These are phyloP conservation scores for Gonioctena quinquepunctata DNA, from an alignment of 1,140 invertebrate species.

Conservation along the genomic window DNA sequence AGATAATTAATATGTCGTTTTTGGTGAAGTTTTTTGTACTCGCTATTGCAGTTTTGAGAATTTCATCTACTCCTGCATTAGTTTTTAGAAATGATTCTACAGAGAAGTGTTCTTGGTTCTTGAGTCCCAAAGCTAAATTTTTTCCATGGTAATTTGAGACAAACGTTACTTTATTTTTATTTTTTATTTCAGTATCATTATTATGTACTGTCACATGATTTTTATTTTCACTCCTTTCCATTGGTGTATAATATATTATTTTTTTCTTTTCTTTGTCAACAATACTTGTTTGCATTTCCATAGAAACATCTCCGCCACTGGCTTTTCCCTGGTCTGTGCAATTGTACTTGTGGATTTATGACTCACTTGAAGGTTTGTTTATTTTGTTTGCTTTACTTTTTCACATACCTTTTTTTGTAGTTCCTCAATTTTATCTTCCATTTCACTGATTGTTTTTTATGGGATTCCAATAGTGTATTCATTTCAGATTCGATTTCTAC, in stretches of 20 bases:
- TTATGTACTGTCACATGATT: no score
- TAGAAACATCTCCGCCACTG: neutral
- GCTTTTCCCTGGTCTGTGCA: neutral
- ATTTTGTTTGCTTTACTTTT: neutral
- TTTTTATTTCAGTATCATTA: no score
- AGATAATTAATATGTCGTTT: neutral
- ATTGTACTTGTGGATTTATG: neutral
- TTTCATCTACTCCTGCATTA: neutral
- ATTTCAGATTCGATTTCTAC: neutral
- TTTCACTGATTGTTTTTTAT: neutral
- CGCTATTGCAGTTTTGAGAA: neutral
- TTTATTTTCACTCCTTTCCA: no score
- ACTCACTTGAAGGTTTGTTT: neutral
- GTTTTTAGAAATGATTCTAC: neutral
- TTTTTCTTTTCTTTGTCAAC: neutral
- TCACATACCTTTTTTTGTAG: neutral
- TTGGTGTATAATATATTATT: no score
- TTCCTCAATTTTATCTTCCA: neutral
- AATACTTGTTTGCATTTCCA: neutral
- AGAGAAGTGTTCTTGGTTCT: neutral
- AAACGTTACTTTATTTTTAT: neutral
- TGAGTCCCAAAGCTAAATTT: neutral
- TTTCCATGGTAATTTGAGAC: neutral
- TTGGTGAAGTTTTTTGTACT: neutral
- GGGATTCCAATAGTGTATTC: neutral